Evolutionary conservation across 2,888 invertebrate genomes (phyloP).

Genomic region (Heteropelma amictum): DNA sequence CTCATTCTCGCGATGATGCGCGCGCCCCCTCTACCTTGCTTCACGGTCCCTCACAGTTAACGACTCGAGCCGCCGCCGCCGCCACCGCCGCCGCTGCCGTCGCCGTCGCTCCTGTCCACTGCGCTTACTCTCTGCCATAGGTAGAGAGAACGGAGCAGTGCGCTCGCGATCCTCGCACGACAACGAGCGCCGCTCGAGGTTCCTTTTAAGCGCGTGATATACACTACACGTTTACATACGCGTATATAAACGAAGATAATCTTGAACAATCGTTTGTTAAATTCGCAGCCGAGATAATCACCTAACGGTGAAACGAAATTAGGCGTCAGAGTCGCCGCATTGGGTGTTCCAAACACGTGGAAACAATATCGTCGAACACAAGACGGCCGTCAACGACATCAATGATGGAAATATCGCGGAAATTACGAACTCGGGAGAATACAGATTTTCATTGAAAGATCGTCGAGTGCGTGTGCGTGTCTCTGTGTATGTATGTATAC

Average conservation of each 20-base stretch:
- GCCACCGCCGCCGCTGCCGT: slow-evolving; percentile 35
- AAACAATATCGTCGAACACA: neutral
- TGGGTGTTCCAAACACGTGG: too few species aligned
- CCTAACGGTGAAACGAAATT: neutral
- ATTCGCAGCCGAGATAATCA: too few species aligned
- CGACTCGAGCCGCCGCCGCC: slow-evolving; percentile 33
- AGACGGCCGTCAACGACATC: neutral
- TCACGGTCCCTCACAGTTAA: slow-evolving; percentile 10
- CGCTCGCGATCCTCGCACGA: slow-evolving; percentile 50
- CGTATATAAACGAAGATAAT: neutral
- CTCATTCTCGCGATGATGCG: too few species aligned
- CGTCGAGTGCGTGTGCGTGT: neutral
- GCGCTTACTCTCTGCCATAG: slow-evolving; percentile 43
- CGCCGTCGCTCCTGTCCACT: slow-evolving; percentile 46
- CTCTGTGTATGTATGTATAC: neutral
- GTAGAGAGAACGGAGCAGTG: slow-evolving; percentile 50
- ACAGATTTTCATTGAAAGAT: neutral
- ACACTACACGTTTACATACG: neutral
- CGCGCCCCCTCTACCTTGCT: neutral
- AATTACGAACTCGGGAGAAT: neutral
- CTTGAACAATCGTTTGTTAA: neutral
- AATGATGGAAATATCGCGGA: slow-evolving; percentile 1
- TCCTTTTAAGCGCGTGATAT: neutral
- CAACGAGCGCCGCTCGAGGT: slow-evolving; percentile 23
- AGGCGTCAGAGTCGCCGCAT: too few species aligned